Conservation (phyloP, 2,113 vertebrate species). For the Actenoides lindsayi region DNA sequence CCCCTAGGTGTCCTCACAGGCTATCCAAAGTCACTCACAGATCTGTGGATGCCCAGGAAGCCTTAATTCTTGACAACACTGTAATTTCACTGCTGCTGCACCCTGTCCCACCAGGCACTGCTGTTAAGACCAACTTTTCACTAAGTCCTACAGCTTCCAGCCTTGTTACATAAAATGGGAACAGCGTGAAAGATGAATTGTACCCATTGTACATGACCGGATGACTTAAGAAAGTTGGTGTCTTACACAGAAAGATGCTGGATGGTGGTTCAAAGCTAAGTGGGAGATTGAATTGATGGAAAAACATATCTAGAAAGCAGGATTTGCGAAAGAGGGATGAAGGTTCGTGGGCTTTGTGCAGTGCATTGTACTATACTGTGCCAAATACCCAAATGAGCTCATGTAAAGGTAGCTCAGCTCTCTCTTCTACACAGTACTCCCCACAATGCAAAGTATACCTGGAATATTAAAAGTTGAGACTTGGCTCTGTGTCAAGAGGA, state of each 20-base stretch:
- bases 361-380: not conserved
- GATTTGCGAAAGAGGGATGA: not conserved
- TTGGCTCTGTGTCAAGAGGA: not conserved
- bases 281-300: not conserved
- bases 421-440: not conserved
- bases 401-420: not conserved
- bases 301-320: not conserved
- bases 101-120: not conserved
- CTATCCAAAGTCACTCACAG: not conserved
- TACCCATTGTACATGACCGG: not conserved
- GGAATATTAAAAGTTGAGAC: not conserved
- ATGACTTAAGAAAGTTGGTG: not conserved
- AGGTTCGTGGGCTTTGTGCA: not conserved
- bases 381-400: not conserved
- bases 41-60: not conserved
- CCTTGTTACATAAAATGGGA: not conserved
- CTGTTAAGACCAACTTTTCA: not conserved
- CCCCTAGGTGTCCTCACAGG: constrained; percentile 59
- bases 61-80: not conserved
- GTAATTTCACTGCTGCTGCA: not conserved
- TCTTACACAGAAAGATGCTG: not conserved
- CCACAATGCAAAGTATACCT: not conserved
- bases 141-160: not conserved
- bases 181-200: not conserved
- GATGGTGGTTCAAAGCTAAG: not conserved